Percentiles rank a stretch among this genome's conserved stretches.
Conservation (phyloP, 2,113 vertebrate species). For the Mirounga angustirostris region DNA sequence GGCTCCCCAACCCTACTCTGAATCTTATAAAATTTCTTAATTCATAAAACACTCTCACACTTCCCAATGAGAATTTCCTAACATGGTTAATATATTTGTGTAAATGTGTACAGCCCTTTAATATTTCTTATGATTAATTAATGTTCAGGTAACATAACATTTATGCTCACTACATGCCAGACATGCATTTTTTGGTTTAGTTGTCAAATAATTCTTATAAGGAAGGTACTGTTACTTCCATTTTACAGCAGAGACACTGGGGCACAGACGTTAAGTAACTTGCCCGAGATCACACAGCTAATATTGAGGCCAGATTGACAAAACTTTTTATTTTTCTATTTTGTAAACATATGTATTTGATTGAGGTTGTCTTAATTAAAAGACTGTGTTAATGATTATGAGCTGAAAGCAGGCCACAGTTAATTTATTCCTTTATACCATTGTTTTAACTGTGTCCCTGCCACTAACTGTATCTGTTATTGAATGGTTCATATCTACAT, state of each 20-base stretch:
- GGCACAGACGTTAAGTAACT: neutral
- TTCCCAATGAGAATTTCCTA: neutral
- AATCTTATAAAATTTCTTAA: neutral
- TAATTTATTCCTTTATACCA: neutral
- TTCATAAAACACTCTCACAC: neutral
- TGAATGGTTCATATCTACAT: neutral
- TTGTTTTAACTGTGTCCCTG: neutral
- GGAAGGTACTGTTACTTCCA: neutral
- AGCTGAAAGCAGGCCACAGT: neutral
- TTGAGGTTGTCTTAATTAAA: constrained; percentile 31
- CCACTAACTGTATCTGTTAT: neutral
- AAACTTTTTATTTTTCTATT: constrained; percentile 10
- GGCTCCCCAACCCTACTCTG: neutral
- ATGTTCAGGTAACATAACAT: neutral
- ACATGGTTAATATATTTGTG: neutral
- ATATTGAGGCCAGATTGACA: neutral
- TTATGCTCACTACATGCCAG: neutral
- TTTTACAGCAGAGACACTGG: neutral
- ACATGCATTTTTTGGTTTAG: neutral
- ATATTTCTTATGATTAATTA: neutral
- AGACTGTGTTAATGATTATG: neutral
- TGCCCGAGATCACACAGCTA: neutral
- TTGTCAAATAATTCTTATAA: neutral
- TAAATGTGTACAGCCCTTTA: neutral
- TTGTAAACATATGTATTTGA: neutral